Evolutionary conservation across 2,888 invertebrate species (phyloP), one percentile per base, ranked within the genome.

Genomic region (Luffia ferchaultella): DNA sequence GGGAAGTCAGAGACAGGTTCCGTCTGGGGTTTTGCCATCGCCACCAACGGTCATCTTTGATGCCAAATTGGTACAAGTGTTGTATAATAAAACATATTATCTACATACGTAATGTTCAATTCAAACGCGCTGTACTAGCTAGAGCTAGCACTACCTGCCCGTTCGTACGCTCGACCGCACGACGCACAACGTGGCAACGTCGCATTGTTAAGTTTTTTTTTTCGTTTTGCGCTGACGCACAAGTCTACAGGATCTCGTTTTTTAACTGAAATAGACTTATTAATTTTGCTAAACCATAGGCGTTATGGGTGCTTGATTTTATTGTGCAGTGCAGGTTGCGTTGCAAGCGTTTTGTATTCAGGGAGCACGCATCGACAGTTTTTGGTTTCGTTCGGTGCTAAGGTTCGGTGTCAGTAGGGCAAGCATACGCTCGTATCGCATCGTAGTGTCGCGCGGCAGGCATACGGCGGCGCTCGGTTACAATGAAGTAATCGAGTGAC

Each of bases 181-280:
- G 75, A 72, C n/a, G n/a, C n/a, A n/a, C n/a, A n/a, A n/a, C 70
- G 70, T 70, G 82, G 82, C 82, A 83, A 83, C 82, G 78, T 67
- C 78, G 82, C 82, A 67, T 68, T 70, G 66, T 68, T 67, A 66
- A n/a, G n/a, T n/a, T n/a, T n/a, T n/a, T n/a, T n/a, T n/a, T n/a
- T n/a, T n/a, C n/a, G n/a, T n/a, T n/a, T n/a, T n/a, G n/a, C n/a
- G n/a, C n/a, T n/a, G n/a, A n/a, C n/a, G n/a, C n/a, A n/a, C n/a
- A n/a, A n/a, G n/a, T n/a, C n/a, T n/a, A n/a, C n/a, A n/a, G n/a
- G n/a, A n/a, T n/a, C n/a, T n/a, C n/a, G n/a, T n/a, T n/a, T n/a
- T n/a, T n/a, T n/a, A n/a, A n/a, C n/a, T n/a, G n/a, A n/a, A n/a
- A 63, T 63, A 67, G 68, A 68, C 65, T 64, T 61, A 67, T 63